Base-by-base conservation (phyloP, 2,888 invertebrate species). In the Andrena haemorrhoa region DNA sequence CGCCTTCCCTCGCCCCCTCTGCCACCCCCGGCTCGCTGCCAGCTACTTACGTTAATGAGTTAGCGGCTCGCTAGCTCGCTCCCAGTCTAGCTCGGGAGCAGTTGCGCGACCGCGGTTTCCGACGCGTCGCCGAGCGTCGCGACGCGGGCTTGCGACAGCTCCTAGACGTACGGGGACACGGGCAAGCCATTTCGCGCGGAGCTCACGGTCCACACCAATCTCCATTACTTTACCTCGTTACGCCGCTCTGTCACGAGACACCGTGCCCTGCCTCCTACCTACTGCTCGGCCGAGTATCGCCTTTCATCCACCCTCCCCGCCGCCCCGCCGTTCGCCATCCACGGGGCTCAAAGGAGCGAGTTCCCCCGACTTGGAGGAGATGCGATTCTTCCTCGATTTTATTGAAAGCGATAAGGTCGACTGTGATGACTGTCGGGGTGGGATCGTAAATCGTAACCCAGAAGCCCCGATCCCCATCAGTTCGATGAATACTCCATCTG, bases 151-250 rank as follows among this genome's bases (percentile, higher is more conserved):
- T 23, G 63, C 82, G 79, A 66, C 64, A 79, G 82, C 76, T 79
- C 53, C 73, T 69, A 76, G 75, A 73, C 70, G 70, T 41, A 33
- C 41, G 33, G 56, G 47, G 23, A 65, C 56, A 56, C 49, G 49
- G 29, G 66, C 68, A 64, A 71, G 69, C 79, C 74, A 70, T 78
- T 74, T 82, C 31, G 82, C 81, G 75, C 82, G 77, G 82, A 56
- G 79, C 88, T 85, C 82, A 70, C 73, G 78, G 87, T 86, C 79
- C 84, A 83, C 90, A 90, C 91, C 90, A 90, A 92, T 92, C 90
- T 91, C 91, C 91, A 91, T 92, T 92, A 92, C 90, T 91, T 90
- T 89, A 89, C 85, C 91, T 91, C 90, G 89, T 91, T 90, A 90
- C 88, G 82, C 79, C 58, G 69, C 73, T 58, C 72, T 56, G 70